Evolutionary conservation across 2,113 vertebrate genomes (phyloP).

Genomic region (Siniperca chuatsi): DNA sequence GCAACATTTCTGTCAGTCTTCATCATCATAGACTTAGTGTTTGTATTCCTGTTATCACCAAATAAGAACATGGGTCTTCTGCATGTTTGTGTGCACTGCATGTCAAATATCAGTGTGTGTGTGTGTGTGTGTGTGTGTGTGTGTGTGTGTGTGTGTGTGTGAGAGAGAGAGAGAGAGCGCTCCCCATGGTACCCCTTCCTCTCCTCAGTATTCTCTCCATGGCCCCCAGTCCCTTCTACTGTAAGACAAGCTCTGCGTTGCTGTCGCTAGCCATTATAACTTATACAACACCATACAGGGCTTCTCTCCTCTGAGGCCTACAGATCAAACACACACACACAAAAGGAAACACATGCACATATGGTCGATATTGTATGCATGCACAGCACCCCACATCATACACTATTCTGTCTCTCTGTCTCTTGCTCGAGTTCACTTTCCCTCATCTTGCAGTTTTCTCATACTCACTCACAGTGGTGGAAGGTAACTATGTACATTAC

Average conservation of each 20-base stretch:
- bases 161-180: neutral
- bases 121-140: neutral
- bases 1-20: slow-evolving; percentile 24
- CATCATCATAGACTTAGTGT: slow-evolving; percentile 4
- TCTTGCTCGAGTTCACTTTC: slow-evolving; percentile 19
- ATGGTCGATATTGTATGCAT: slow-evolving; percentile 44
- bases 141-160: too few species aligned
- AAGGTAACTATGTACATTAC: neutral
- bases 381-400: slow-evolving; percentile 26
- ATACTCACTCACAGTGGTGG: neutral
- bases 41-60: slow-evolving; percentile 16
- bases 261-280: slow-evolving; percentile 67
- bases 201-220: slow-evolving; percentile 57
- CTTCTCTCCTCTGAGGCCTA: slow-evolving; percentile 38
- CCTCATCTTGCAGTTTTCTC: slow-evolving; percentile 4
- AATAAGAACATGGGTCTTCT: neutral
- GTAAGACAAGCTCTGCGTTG: slow-evolving; percentile 52
- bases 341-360: slow-evolving; percentile 39
- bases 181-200: slow-evolving; percentile 14
- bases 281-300: slow-evolving; percentile 53
- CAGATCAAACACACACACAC: slow-evolving; percentile 45
- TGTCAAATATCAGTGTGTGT: slow-evolving; percentile 4
- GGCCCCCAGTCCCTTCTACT: slow-evolving; percentile 31
- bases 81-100: neutral
- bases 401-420: slow-evolving; percentile 15